A percentile compares a stretch with the other conserved stretches of the same genome.
Evolutionary conservation across 2,888 invertebrate genomes (phyloP).

Genomic region (Plemyria rubiginata): DNA sequence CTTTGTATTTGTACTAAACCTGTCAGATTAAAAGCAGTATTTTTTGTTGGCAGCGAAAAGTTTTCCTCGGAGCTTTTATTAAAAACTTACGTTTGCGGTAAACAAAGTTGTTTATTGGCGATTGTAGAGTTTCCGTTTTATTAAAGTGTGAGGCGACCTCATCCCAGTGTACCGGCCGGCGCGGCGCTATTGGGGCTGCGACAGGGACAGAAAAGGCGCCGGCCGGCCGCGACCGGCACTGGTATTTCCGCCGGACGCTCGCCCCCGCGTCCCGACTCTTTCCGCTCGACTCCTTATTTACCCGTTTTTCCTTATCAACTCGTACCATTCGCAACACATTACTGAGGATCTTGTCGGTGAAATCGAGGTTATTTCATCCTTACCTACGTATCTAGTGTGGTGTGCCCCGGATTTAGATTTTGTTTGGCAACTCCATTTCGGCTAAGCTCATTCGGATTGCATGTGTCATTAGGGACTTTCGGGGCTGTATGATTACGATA

Average conservation of each 20-base stretch:
- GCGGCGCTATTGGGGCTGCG: conserved; percentile 49
- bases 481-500: conserved; percentile 48
- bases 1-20: conserved; percentile 20
- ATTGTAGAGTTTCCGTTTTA: conserved; percentile 55
- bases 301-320: conserved; percentile 81
- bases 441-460: conserved; percentile 57
- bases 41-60: conserved; percentile 30
- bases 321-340: conserved; percentile 78
- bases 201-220: conserved; percentile 44
- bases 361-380: conserved; percentile 66
- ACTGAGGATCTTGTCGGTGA: conserved; percentile 67
- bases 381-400: conserved; percentile 50
- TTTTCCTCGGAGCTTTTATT: conserved; percentile 40
- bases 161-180: conserved; percentile 35
- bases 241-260: conserved; percentile 66
- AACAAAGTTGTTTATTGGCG: conserved; percentile 45
- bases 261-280: conserved; percentile 54
- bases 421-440: conserved; percentile 58
- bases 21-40: conserved; percentile 22
- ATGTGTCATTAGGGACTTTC: conserved; percentile 56
- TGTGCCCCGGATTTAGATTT: conserved; percentile 57
- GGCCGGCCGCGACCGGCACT: conserved; percentile 56
- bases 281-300: conserved; percentile 74
- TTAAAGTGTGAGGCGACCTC: conserved; percentile 52
- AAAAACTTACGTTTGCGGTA: conserved; percentile 45